Conservation (phyloP, 2,797 vertebrate genomes). For the Anguilla anguilla region DNA sequence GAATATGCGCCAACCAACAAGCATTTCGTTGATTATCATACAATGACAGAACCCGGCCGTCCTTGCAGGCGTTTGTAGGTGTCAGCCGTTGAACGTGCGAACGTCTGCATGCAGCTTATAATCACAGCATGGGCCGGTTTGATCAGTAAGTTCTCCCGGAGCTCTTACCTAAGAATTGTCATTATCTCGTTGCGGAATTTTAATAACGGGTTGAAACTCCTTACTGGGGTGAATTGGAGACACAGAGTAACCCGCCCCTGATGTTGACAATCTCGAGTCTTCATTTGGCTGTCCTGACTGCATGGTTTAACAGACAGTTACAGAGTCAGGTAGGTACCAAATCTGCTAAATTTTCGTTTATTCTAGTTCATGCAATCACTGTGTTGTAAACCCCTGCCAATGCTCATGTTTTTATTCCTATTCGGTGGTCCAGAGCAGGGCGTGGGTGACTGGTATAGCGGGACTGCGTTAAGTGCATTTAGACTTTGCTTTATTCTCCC, state of each 20-base stretch:
- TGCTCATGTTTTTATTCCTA: background rate
- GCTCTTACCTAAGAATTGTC: background rate
- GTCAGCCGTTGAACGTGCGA: background rate
- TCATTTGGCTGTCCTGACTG: background rate
- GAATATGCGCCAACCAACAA: background rate
- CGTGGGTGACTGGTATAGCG: background rate
- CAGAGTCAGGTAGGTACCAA: background rate
- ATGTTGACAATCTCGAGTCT: background rate
- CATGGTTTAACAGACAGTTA: background rate
- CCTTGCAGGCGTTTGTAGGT: background rate
- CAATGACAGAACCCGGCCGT: background rate
- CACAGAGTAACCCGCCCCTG: background rate
- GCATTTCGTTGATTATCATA: background rate
- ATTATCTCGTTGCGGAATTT: background rate
- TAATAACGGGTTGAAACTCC: background rate
- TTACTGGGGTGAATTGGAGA: background rate
- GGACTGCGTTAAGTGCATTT: background rate
- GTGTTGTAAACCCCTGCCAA: background rate
- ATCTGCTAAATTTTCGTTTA: background rate
- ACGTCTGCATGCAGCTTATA: background rate
- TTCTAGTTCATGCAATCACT: too few species aligned
- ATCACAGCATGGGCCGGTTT: background rate
- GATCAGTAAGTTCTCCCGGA: background rate
- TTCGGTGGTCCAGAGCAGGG: background rate
- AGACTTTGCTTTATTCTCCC: background rate